These are phyloP conservation scores for Aphidoletes aphidimyza DNA, from an alignment of 2,888 invertebrate species.

Conservation along the genomic window DNA sequence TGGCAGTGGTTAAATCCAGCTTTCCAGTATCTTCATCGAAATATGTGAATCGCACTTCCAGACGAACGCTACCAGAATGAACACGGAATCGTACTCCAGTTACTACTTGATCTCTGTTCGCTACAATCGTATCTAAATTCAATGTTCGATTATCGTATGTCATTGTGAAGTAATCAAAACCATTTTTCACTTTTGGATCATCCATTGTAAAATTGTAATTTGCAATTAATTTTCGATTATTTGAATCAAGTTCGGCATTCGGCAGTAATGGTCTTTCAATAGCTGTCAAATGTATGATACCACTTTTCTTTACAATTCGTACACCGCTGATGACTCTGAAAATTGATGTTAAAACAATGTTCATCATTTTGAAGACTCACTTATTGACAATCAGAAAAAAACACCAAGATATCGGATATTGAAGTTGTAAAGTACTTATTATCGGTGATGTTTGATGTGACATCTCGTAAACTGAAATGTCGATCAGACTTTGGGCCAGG, in stretches of 20 bases:
- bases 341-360: not conserved
- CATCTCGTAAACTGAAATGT: slow-evolving; percentile 67
- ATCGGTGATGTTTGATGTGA: slow-evolving; percentile 61
- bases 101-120: slow-evolving; percentile 72
- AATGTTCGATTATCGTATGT: slow-evolving; percentile 76
- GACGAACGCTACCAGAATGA: slow-evolving; percentile 79
- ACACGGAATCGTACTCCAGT: slow-evolving; percentile 74
- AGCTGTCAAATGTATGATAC: slow-evolving; percentile 79
- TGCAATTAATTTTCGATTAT: not conserved
- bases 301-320: slow-evolving; percentile 74
- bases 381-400: too few relatives aligned
- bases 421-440: slow-evolving; percentile 62
- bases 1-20: slow-evolving; percentile 64
- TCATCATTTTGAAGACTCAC: too few relatives aligned
- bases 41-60: slow-evolving; percentile 78
- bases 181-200: slow-evolving; percentile 64
- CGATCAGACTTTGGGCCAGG: slow-evolving; percentile 67
- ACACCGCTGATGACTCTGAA: slow-evolving; percentile 79
- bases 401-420: too few relatives aligned
- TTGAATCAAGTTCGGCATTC: slow-evolving; percentile 60
- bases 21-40: slow-evolving; percentile 73
- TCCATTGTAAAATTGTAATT: slow-evolving; percentile 64
- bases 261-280: slow-evolving; percentile 73
- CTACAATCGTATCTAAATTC: slow-evolving; percentile 78
- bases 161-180: slow-evolving; percentile 76